Base-by-base conservation (phyloP, 2,888 invertebrate genomes). In the Stratiomys singularior region DNA sequence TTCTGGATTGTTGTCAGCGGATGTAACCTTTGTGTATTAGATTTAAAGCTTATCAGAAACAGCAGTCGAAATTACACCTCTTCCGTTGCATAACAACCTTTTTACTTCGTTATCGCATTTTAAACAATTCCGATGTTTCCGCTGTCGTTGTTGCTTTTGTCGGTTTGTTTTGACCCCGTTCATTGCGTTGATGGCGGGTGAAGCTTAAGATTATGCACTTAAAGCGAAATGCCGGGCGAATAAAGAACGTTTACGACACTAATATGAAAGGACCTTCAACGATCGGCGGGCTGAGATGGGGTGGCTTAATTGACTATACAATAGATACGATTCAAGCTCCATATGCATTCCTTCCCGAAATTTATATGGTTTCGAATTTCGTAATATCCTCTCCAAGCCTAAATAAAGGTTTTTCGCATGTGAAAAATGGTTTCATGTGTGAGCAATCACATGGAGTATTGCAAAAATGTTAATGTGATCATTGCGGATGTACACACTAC, bases 81-180 rank as follows among this genome's bases (percentile, higher is more conserved):
- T 72, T 77, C 76, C 76, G 78, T 78, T 78, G 67, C 71, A 67
- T 76, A 76, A 78, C 71, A 56, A 64, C 76, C 76, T 76, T 78
- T 71, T 69, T 37, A 47, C 64, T 71, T 71, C 11, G 27, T 47
- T 47, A 37, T 67, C 67, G 7, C 67, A 44, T 37, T 64, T 64
- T 30, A 64, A 64, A 64, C 30, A 23, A 25, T 64, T 71, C 52
- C 5, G 18, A 71, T 27, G 27, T 52, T 76, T 78, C 67, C 76
- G 71, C 28, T 76, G 76, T 78, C 76, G 60, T 56, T 69, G 23
- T 69, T n/a, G 11, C 11, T 64, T 18, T 64, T 37, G 37, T 37
- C 37, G 37, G 64, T 30, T 30, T 30, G 30, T 23, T 71, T 47
- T 71, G 71, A 71, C 71, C 71, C 71, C 71, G 71, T 71, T 71